phyloP scores from a whole-genome alignment of 1,140 invertebrate genomes.

The Latrodectus geometricus region DNA sequence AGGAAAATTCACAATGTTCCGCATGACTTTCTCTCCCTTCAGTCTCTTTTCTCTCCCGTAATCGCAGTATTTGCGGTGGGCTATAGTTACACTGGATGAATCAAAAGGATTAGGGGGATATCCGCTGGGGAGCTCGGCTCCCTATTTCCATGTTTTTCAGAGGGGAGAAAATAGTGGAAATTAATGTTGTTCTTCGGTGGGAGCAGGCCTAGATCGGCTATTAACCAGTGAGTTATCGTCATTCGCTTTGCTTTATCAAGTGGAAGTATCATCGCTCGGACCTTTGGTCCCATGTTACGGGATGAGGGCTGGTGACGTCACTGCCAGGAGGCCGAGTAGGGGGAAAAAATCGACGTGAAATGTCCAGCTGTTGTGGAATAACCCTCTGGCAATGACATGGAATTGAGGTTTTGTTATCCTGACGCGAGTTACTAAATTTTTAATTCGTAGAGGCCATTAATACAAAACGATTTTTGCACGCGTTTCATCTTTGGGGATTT shows the following conservation, averaged over 20 bases:
- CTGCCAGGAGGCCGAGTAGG: slow-evolving; percentile 3
- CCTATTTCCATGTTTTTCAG: slow-evolving; percentile 11
- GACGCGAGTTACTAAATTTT: slow-evolving; percentile 35
- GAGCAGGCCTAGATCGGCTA: slow-evolving; percentile 50
- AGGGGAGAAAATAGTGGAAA: slow-evolving; percentile 33
- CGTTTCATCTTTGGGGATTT: slow-evolving; percentile 19
- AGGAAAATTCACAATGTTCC: slow-evolving; percentile 24
- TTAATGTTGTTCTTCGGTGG: slow-evolving; percentile 52
- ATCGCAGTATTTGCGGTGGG: slow-evolving; percentile 53
- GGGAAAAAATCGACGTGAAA: slow-evolving; percentile 44
- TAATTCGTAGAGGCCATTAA: slow-evolving; percentile 45
- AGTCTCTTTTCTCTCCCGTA: background rate
- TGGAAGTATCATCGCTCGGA: slow-evolving; percentile 53
- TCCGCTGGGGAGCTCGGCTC: slow-evolving; percentile 18
- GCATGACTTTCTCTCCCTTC: slow-evolving; percentile 13
- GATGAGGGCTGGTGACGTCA: slow-evolving; percentile 39
- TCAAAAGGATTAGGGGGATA: slow-evolving; percentile 46
- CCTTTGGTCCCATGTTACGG: slow-evolving; percentile 44
- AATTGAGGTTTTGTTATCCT: slow-evolving; percentile 39
- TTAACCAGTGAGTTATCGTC: slow-evolving; percentile 55
- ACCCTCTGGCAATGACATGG: background rate
- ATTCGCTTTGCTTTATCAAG: slow-evolving; percentile 56
- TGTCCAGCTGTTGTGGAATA: slow-evolving; percentile 43
- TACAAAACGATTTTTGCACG: slow-evolving; percentile 52
- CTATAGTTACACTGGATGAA: slow-evolving; percentile 52